phyloP scores from a whole-genome alignment of 1,140 invertebrate species.

The Bombus affinis region DNA sequence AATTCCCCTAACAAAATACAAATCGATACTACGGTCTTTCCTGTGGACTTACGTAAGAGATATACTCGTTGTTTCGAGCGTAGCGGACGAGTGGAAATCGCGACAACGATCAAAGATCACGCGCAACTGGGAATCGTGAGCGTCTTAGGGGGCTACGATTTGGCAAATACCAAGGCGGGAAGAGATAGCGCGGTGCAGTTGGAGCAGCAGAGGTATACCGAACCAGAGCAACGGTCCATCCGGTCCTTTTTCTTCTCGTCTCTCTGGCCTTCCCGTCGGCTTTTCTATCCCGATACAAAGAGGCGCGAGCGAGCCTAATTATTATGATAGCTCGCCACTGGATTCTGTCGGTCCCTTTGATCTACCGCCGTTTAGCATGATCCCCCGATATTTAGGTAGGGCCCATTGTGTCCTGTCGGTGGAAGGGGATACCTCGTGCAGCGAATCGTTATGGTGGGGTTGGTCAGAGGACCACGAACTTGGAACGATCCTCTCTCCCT shows the following conservation, averaged over 20 bases:
- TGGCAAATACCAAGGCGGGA: conserved; percentile 51
- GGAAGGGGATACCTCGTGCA: conserved; percentile 37
- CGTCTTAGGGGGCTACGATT: conserved; percentile 78
- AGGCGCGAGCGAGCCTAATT: conserved; percentile 82
- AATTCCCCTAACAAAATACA: neutral
- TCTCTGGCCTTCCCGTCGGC: conserved; percentile 73
- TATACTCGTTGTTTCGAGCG: too few relatives aligned
- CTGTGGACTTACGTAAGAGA: too few relatives aligned
- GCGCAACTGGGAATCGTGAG: conserved; percentile 71
- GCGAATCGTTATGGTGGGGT: conserved; percentile 35
- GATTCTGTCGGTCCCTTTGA: conserved; percentile 82
- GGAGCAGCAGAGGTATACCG: conserved; percentile 21
- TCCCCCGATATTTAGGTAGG: conserved; percentile 78
- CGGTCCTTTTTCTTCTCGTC: conserved; percentile 66
- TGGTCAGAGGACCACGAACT: neutral
- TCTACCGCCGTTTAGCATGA: conserved; percentile 82
- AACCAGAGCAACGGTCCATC: conserved; percentile 17
- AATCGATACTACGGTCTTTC: neutral
- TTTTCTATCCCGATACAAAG: conserved; percentile 81
- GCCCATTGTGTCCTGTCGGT: conserved; percentile 63
- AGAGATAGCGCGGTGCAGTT: neutral
- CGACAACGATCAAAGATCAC: neutral
- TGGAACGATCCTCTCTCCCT: neutral
- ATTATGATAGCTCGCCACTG: conserved; percentile 83
- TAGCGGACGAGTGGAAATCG: neutral